These are phyloP conservation scores for Poecilus cupreus DNA, from an alignment of 2,888 invertebrate genomes.

Conservation along the genomic window DNA sequence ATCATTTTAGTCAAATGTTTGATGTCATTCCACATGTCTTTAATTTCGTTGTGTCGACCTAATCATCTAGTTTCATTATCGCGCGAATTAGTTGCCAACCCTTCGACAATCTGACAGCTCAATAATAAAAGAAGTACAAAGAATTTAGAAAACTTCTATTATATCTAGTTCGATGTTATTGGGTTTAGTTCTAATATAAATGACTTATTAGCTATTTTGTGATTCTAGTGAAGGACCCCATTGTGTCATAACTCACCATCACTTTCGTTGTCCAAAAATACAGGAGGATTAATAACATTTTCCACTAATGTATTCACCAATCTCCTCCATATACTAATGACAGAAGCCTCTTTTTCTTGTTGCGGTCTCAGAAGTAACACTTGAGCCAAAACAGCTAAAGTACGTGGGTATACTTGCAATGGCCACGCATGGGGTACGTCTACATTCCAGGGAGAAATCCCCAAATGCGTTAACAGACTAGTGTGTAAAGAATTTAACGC, in stretches of 20 bases:
- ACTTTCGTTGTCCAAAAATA: slow-evolving; percentile 81
- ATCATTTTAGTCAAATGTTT: too few species aligned
- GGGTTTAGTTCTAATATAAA: too few species aligned
- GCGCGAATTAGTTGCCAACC: too few species aligned
- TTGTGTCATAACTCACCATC: slow-evolving; percentile 75
- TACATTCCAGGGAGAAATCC: slow-evolving; percentile 83
- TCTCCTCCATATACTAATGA: slow-evolving; percentile 94
- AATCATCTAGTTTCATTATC: too few species aligned
- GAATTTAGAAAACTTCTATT: too few species aligned
- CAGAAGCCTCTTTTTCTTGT: slow-evolving; percentile 91
- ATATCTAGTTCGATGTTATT: too few species aligned
- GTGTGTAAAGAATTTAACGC: slow-evolving; percentile 82
- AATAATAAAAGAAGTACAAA: too few species aligned
- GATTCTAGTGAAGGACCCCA: too few species aligned
- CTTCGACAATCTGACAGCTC: too few species aligned
- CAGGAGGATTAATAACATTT: slow-evolving; percentile 82
- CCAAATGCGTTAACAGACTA: slow-evolving; percentile 82
- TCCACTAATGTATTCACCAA: slow-evolving; percentile 92
- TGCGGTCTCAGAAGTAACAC: slow-evolving; percentile 87
- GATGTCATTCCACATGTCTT: too few species aligned
- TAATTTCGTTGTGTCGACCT: too few species aligned
- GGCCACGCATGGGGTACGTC: slow-evolving; percentile 83
- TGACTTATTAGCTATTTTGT: too few species aligned
- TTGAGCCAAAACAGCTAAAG: slow-evolving; percentile 88
- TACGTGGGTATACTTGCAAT: slow-evolving; percentile 85